A percentile compares a stretch with the other conserved stretches of the same genome.
Evolutionary conservation across 2,888 invertebrate species (phyloP).

Genomic region (Diplazon laetatorius): DNA sequence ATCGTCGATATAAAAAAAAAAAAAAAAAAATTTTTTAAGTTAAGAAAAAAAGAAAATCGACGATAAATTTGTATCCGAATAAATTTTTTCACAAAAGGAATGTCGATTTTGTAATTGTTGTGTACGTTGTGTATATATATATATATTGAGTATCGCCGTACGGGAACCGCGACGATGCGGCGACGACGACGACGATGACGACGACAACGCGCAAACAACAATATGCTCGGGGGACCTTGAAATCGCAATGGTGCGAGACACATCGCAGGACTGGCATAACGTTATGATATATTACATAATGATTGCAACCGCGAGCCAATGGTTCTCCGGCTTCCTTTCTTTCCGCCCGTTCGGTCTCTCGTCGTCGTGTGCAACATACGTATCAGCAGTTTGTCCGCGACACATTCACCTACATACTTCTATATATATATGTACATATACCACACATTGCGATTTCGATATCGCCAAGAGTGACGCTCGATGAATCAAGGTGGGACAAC

Average conservation of each 20-base stretch:
- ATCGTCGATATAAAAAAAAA: no score
- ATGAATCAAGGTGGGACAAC: slow-evolving; percentile 55
- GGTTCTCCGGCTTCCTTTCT: slow-evolving; percentile 47
- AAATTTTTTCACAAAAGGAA: no score
- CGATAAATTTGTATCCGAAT: no score
- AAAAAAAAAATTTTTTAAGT: no score
- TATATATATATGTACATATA: not conserved
- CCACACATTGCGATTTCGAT: slow-evolving; percentile 46
- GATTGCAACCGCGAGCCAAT: slow-evolving; percentile 63
- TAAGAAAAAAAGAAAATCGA: no score
- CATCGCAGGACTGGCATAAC: slow-evolving; percentile 75
- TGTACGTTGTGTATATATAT: no score
- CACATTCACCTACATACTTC: not conserved
- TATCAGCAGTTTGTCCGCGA: slow-evolving; percentile 6
- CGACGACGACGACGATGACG: slow-evolving; percentile 40
- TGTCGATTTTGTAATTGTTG: no score
- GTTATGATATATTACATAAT: slow-evolving; percentile 77
- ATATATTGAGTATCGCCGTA: slow-evolving; percentile 57
- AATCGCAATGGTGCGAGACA: slow-evolving; percentile 77
- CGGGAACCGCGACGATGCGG: slow-evolving; percentile 63
- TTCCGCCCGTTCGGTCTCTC: slow-evolving; percentile 32
- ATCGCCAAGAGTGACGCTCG: slow-evolving; percentile 45
- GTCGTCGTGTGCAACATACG: slow-evolving; percentile 33
- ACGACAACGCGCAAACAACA: slow-evolving; percentile 75
- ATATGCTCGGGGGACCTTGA: slow-evolving; percentile 75